Conservation (phyloP, 2,888 invertebrate genomes). For the Nomada lathburiana region DNA sequence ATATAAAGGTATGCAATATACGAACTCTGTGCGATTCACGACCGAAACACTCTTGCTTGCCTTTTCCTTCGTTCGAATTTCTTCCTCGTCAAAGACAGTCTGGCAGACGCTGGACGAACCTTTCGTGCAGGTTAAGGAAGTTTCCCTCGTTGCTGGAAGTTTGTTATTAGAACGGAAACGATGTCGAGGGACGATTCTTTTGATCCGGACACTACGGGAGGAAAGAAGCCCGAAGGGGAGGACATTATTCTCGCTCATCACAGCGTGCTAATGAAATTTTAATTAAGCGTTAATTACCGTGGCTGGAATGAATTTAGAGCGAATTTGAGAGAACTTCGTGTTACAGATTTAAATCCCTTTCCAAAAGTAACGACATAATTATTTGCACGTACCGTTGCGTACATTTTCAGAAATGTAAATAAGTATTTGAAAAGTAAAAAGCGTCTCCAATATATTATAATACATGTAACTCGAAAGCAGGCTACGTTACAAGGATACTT, state of each 20-base stretch:
- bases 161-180: constrained; percentile 9
- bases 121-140: neutral
- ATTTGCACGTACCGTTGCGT: neutral
- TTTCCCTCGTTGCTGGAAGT: neutral
- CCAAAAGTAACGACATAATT: too few relatives aligned
- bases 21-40: neutral
- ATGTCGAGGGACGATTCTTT: constrained; percentile 30
- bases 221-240: neutral
- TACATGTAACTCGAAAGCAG: too few relatives aligned
- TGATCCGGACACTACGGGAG: neutral
- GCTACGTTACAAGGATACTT: too few relatives aligned
- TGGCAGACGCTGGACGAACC: neutral
- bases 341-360: too few relatives aligned
- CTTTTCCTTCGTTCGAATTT: neutral
- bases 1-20: too few relatives aligned
- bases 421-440: too few relatives aligned
- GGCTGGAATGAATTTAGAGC: constrained; percentile 4
- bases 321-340: neutral
- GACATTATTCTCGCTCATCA: neutral
- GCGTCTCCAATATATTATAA: too few relatives aligned
- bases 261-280: constrained; percentile 23
- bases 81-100: neutral
- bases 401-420: neutral
- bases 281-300: constrained; percentile 31
- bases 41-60: neutral